Evolutionary conservation across 2,888 invertebrate genomes (phyloP), one percentile per base, ranked within the genome.

Genomic region (Synanthedon formicaeformis): DNA sequence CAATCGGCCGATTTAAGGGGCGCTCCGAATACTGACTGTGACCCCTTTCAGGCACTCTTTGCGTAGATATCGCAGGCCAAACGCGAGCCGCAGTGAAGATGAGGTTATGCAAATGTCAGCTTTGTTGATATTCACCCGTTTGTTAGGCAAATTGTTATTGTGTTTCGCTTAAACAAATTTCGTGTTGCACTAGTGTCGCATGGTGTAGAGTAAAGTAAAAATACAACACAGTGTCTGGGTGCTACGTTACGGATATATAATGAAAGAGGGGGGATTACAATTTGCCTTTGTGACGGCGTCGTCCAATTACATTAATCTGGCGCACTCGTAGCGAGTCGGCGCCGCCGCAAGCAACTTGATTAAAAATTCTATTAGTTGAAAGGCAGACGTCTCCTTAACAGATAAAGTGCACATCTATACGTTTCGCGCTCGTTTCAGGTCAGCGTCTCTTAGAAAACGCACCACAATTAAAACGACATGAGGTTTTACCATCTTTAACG

Each of bases 351-450:
- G 72, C 78, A 78, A 84, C 83, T 81, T 86, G 84, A 86, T 86
- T 86, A 85, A 87, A 86, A 84, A 86, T 84, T 84, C 85, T 86
- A 86, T 86, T 87, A 85, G 83, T 84, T 81, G 75, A 83, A 86
- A 85, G 78, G 79, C 79, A 77, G 82, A 79, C 78, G 70, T 76
- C 75, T 76, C 71, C 78, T 77, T 83, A 81, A 83, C 81, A 82
- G 79, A 79, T 81, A 79, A 80, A 82, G 78, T 79, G 79, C 75
- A 75, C 57, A 61, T 13, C 45, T 45, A 14, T 45, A 45, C 13
- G 45, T 45, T n/a, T 14, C n/a, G 45, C 45, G 71, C 64, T 67
- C 68, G 40, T 66, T 71, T 67, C 64, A 58, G 65, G 66, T 65
- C 65, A 67, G 66, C 12, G 5, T 45, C 45, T 13, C 14, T 13